Conservation (phyloP, 1,140 invertebrate species). For the Magallana gigas region DNA sequence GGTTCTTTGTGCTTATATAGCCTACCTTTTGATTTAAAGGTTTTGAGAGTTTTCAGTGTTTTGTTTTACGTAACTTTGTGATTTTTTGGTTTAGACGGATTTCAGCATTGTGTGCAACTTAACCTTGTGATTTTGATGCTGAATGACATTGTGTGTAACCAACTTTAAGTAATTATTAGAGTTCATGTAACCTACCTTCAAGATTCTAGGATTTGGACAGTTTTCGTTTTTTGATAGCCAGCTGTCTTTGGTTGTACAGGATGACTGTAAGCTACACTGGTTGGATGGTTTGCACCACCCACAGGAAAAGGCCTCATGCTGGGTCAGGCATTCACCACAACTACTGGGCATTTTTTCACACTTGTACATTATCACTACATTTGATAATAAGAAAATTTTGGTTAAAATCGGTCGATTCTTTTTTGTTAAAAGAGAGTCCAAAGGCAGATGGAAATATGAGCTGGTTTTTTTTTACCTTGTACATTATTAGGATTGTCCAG, state of each 20-base stretch:
- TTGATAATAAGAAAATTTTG: neutral
- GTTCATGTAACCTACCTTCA: constrained; percentile 55
- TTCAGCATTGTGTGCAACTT: no score
- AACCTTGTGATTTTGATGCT: no score
- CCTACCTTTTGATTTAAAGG: no score
- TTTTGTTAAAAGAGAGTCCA: no score
- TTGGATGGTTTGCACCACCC: constrained; percentile 73
- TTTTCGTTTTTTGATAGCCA: constrained; percentile 63
- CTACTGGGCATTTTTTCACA: constrained; percentile 73
- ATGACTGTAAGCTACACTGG: constrained; percentile 60
- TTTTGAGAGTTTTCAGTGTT: no score
- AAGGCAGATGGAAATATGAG: no score
- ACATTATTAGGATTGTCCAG: constrained; percentile 76
- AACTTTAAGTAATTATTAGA: no score
- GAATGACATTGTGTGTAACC: no score
- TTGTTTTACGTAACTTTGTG: no score
- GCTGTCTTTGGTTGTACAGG: constrained; percentile 53
- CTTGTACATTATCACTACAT: constrained; percentile 77
- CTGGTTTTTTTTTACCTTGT: constrained; percentile 67
- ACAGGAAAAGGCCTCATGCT: constrained; percentile 69
- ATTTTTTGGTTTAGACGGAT: no score
- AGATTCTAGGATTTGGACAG: constrained; percentile 71
- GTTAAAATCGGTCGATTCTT: no score
- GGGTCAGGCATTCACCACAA: constrained; percentile 74
- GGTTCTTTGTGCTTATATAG: no score